Percentiles rank a stretch among this genome's conserved stretches.
phyloP scores from a whole-genome alignment of 2,113 vertebrate genomes.

The Syngnathus typhle region DNA sequence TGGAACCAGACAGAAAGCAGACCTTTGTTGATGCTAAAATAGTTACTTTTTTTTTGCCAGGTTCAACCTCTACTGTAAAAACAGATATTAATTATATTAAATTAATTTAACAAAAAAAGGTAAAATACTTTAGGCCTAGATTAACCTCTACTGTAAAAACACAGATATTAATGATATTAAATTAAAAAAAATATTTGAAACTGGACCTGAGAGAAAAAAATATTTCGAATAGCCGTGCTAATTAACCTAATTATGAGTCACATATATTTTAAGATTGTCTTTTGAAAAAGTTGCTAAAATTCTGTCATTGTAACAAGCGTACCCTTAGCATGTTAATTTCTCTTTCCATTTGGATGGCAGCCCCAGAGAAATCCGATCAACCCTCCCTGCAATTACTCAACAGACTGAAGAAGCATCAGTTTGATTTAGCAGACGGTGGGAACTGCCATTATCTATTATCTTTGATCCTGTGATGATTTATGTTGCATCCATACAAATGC shows the following conservation, averaged over 20 bases:
- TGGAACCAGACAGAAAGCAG: not conserved
- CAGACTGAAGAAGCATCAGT: slow-evolving; percentile 51
- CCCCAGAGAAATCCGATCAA: slow-evolving; percentile 56
- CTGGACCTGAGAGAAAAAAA: too few relatives aligned
- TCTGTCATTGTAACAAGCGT: slow-evolving; percentile 15
- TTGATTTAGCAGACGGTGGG: slow-evolving; percentile 61
- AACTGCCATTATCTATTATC: slow-evolving; percentile 64
- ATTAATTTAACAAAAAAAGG: too few relatives aligned
- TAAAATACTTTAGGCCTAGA: too few relatives aligned
- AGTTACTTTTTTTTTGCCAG: not conserved
- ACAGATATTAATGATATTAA: too few relatives aligned
- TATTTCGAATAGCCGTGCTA: too few relatives aligned
- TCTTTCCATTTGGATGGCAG: slow-evolving; percentile 46
- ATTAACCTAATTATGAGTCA: not conserved
- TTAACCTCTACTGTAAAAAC: too few relatives aligned
- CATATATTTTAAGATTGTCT: not conserved
- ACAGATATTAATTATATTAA: too few relatives aligned
- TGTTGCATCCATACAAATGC: slow-evolving; percentile 35
- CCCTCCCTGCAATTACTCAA: slow-evolving; percentile 60
- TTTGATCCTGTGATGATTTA: slow-evolving; percentile 62
- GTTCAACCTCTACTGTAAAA: not conserved
- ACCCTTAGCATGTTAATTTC: not conserved
- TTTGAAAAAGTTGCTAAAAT: not conserved
- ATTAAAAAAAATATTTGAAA: too few relatives aligned
- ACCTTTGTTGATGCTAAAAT: not conserved